phyloP scores from a whole-genome alignment of 2,797 vertebrate species.

The Synanceia verrucosa region DNA sequence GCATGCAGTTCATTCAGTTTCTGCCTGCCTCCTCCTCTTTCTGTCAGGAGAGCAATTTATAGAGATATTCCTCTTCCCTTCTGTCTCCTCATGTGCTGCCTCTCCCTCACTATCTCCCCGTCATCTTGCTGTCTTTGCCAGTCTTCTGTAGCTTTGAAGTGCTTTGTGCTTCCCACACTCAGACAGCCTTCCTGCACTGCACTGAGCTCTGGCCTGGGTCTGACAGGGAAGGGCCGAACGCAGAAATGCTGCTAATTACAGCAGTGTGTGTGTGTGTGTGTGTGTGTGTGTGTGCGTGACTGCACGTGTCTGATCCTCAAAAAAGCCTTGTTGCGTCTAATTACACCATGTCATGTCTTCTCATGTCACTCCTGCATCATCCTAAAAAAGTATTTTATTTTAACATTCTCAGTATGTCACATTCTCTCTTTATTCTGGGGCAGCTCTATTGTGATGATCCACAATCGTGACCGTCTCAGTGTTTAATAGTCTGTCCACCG shows the following conservation, averaged over 20 bases:
- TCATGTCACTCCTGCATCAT: slow-evolving; percentile 12
- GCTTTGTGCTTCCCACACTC: slow-evolving; percentile 67
- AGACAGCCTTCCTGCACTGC: slow-evolving; percentile 47
- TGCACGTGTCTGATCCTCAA: not conserved
- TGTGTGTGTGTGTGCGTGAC: not conserved
- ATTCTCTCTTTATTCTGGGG: not conserved
- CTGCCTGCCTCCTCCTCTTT: slow-evolving; percentile 1
- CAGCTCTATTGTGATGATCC: slow-evolving; percentile 15
- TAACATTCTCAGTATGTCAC: not conserved
- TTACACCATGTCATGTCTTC: slow-evolving; percentile 13
- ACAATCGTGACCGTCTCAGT: not conserved
- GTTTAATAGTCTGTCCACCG: not conserved
- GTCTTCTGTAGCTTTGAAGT: slow-evolving; percentile 72
- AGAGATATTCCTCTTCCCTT: slow-evolving; percentile 33
- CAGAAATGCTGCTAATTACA: slow-evolving; percentile 47
- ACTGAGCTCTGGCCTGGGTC: slow-evolving; percentile 25
- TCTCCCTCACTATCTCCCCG: slow-evolving; percentile 58
- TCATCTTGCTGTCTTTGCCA: slow-evolving; percentile 68
- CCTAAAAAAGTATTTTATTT: not conserved
- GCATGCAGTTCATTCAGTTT: slow-evolving; percentile 24
- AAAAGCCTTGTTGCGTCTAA: not conserved
- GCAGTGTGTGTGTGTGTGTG: slow-evolving; percentile 11
- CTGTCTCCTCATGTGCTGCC: slow-evolving; percentile 43
- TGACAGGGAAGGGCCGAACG: slow-evolving; percentile 8
- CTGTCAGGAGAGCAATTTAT: slow-evolving; percentile 29